These are phyloP conservation scores for Melanotaenia maccullochi DNA, from an alignment of 2,797 vertebrate genomes.

Conservation along the genomic window DNA sequence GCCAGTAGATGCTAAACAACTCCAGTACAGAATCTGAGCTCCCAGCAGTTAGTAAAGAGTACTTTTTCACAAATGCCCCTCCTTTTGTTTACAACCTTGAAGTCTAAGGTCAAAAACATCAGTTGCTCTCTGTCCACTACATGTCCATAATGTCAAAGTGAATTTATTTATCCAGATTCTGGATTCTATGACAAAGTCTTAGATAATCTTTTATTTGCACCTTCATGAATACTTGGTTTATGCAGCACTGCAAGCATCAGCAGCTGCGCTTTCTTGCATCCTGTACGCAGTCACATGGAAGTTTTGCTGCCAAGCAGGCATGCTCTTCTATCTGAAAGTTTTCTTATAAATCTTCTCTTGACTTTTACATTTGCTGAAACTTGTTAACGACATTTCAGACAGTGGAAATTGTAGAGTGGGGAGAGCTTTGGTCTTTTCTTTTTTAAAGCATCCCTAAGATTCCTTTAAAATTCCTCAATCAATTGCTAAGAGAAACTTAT, in stretches of 20 bases:
- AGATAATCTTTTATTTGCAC: background rate
- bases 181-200: background rate
- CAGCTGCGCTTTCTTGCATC: slow-evolving; percentile 9
- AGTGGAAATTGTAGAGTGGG: slow-evolving; percentile 30
- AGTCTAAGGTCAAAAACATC: background rate
- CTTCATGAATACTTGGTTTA: background rate
- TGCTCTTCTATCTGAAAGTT: slow-evolving; percentile 17
- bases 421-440: slow-evolving; percentile 12
- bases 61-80: background rate
- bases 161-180: slow-evolving; percentile 5
- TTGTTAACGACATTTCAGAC: slow-evolving; percentile 33
- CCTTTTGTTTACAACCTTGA: background rate
- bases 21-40: background rate
- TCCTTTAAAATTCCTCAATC: slow-evolving; percentile 14
- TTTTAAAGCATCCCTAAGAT: slow-evolving; percentile 16
- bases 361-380: slow-evolving; percentile 16
- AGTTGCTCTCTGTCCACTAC: background rate
- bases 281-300: background rate
- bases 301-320: slow-evolving; percentile 7
- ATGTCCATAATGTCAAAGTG: background rate
- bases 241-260: background rate
- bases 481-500: slow-evolving; percentile 9
- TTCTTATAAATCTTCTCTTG: slow-evolving; percentile 16
- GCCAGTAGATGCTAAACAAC: background rate
- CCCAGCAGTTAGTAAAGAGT: background rate